Evolutionary conservation across 2,113 vertebrate genomes (phyloP), one percentile per base, ranked within the genome.

Genomic region (Sylvilagus bachmani): DNA sequence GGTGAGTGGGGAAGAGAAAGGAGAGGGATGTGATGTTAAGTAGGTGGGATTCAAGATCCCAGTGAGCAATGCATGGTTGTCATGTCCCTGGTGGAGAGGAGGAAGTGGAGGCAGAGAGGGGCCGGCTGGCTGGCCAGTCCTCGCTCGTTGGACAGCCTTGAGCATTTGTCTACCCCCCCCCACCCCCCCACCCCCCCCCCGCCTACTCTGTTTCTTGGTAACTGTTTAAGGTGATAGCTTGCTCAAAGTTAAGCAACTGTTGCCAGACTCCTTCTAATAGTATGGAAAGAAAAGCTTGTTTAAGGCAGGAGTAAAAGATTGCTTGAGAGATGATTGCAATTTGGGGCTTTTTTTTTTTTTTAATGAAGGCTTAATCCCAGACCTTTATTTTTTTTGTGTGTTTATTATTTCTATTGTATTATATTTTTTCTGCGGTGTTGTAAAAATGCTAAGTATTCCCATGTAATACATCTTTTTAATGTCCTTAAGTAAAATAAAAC

Each of bases 401-500:
- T 14, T 69, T 69, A n/a, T 14, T 69, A 3, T 61, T 80, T 44
- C 44, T 44, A 44, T 44, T 44, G 44, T 44, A 69, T 69, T 78
- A 90, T 85, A 25, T 89, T 80, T 85, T 94, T 86, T 78, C 38
- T 89, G 0, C 70, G 17, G 44, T 74, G 10, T 61, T 84, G 87
- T 74, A 38, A 69, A 77, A 81, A 31, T 51, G 64, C 13, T 74
- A 75, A 62, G 27, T 67, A n/a, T 80, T 82, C 77, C 10, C 81
- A 1, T 92, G 38, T 91, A 90, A 38, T 21, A 33, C 92, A 22
- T 11, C 16, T 14, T 7, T 82, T 81, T 91, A 38, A 69, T 17
- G 5, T 85, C 21, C 62, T 61, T 78, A 64, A 87, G 78, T 73
- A 95, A 88, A 93, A 53, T 38, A n/a, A 78, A 85, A 70, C 16